These are phyloP conservation scores for Galeopsomyia nigrocyanea DNA, from an alignment of 2,888 invertebrate species.

Conservation along the genomic window DNA sequence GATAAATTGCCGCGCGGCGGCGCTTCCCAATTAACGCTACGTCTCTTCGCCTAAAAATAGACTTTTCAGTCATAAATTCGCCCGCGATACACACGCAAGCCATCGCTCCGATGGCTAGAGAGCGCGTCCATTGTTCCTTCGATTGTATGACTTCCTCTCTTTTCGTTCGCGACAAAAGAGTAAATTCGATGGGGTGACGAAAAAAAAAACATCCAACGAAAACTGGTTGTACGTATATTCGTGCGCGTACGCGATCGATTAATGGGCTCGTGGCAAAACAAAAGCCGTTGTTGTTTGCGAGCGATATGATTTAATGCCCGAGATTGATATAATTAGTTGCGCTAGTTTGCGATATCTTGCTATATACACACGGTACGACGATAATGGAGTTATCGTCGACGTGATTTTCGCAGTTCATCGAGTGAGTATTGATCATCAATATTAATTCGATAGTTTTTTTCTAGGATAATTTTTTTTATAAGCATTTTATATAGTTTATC, in stretches of 20 bases:
- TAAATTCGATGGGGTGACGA: background rate
- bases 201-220: slow-evolving; percentile 15
- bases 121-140: slow-evolving; percentile 24
- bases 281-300: slow-evolving; percentile 20
- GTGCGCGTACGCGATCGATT: slow-evolving; percentile 29
- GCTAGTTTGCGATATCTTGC: too few species aligned
- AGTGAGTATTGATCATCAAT: slow-evolving; percentile 1
- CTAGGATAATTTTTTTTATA: too few species aligned
- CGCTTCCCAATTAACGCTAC: slow-evolving; percentile 17
- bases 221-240: slow-evolving; percentile 1
- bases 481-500: too few species aligned
- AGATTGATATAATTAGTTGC: too few species aligned
- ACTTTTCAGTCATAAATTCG: slow-evolving; percentile 24
- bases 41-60: slow-evolving; percentile 26
- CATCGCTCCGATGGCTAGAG: background rate
- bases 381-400: background rate
- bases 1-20: slow-evolving; percentile 8
- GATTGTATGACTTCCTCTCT: slow-evolving; percentile 40
- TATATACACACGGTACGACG: too few species aligned
- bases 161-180: slow-evolving; percentile 24
- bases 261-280: slow-evolving; percentile 16
- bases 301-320: background rate
- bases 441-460: too few species aligned
- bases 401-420: background rate
- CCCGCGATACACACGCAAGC: slow-evolving; percentile 14